Conservation (phyloP, 1,140 invertebrate genomes). For the Drosophila simulans region DNA sequence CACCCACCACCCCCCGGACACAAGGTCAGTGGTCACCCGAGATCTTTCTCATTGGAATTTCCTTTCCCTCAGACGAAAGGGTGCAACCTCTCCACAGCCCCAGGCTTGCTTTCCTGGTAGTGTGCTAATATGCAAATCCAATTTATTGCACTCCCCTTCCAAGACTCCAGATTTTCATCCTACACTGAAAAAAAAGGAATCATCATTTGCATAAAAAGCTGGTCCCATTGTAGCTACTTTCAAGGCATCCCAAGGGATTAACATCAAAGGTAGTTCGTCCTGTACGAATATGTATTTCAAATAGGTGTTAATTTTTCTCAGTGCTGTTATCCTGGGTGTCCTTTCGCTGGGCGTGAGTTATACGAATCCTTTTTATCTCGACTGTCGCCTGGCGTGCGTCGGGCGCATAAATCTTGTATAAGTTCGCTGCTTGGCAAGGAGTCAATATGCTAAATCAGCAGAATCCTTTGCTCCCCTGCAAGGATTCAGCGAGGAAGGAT, state of each 20-base stretch:
- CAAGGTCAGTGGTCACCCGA: conserved; percentile 46
- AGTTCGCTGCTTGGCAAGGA: conserved; percentile 75
- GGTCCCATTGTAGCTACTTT: neutral
- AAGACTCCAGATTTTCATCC: neutral
- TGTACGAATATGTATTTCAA: neutral
- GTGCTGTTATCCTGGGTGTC: conserved; percentile 5
- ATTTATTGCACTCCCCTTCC: conserved; percentile 72
- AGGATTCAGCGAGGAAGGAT: conserved; percentile 19
- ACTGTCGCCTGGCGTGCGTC: conserved; percentile 66
- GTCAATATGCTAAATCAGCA: conserved; percentile 84
- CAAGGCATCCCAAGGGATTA: neutral
- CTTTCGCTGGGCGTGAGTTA: conserved; percentile 56
- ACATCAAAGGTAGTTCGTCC: too few species aligned
- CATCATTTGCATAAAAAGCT: too few species aligned
- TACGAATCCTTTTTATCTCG: conserved; percentile 77
- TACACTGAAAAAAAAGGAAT: neutral
- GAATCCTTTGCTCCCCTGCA: conserved; percentile 31
- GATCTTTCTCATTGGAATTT: conserved; percentile 25
- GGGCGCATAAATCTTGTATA: conserved; percentile 82
- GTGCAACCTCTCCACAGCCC: conserved; percentile 9
- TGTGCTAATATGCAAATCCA: conserved; percentile 84
- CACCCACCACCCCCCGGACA: conserved; percentile 12
- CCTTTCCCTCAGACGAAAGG: conserved; percentile 32
- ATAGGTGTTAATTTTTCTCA: neutral
- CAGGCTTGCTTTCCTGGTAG: conserved; percentile 21